Conservation (phyloP, 2,888 invertebrate species). For the Temnothorax ravouxi region DNA sequence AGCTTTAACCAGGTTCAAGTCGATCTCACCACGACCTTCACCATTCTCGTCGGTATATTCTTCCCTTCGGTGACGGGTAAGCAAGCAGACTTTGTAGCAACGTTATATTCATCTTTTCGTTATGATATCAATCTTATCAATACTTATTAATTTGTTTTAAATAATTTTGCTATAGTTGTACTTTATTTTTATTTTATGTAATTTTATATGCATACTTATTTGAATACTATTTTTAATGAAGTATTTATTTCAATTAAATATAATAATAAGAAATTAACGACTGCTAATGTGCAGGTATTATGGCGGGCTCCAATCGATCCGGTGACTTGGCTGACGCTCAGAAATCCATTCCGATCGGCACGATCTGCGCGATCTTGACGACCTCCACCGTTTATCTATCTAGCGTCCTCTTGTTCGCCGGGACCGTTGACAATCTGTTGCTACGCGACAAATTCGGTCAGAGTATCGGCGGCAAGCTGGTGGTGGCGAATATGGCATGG, state of each 20-base stretch:
- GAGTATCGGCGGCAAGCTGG: slow-evolving; percentile 97
- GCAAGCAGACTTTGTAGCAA: not conserved
- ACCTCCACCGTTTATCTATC: slow-evolving; percentile 98
- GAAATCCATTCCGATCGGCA: slow-evolving; percentile 99
- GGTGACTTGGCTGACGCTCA: slow-evolving; percentile 99
- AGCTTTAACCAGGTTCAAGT: slow-evolving; percentile 95
- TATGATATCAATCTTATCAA: not conserved
- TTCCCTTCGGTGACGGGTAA: slow-evolving; percentile 99
- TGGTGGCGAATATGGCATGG: slow-evolving; percentile 99
- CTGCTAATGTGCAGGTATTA: slow-evolving; percentile 91
- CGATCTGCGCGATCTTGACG: slow-evolving; percentile 97
- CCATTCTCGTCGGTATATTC: slow-evolving; percentile 99
- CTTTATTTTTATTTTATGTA: not conserved
- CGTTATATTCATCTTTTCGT: not conserved
- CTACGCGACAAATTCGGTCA: slow-evolving; percentile 99
- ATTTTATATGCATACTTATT: not conserved
- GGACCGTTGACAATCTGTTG: slow-evolving; percentile 97
- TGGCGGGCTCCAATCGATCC: slow-evolving; percentile 99
- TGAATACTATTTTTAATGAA: not conserved
- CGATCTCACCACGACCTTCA: slow-evolving; percentile 97
- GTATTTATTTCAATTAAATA: not conserved
- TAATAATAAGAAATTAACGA: not conserved
- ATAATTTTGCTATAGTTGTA: not conserved
- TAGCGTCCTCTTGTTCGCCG: slow-evolving; percentile 96
- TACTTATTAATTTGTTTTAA: not conserved